Base-by-base conservation (phyloP, 2,113 vertebrate genomes). In the Chitala chitala region DNA sequence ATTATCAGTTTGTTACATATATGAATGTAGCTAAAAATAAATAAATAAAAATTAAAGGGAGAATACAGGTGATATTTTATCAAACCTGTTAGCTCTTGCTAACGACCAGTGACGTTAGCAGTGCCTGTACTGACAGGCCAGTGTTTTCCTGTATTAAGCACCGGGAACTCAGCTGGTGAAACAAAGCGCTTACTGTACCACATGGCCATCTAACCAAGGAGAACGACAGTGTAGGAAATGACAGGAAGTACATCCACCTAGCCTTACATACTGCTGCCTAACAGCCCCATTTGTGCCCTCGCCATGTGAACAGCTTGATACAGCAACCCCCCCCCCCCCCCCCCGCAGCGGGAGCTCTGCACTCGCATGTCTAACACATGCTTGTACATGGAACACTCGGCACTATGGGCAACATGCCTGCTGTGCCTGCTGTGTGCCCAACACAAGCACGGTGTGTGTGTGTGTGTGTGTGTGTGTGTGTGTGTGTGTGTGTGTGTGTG, bases 281-380 rank as follows among this genome's bases (percentile, higher is more conserved):
- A 17, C 40, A 1, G 15, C 48, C 42, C 26, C 26, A 59, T n/a
- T n/a, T n/a, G 20, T 17, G 54, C 5, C 22, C n/a, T 33, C 36
- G 22, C 13, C 72, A 74, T 20, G 20, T 17, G 61, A 63, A 79
- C 80, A 82, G 83, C 81, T 82, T 80, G 82, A 61, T 53, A 66
- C 73, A 53, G 44, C 72, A 4, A 71, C 69, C 42, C n/a, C 72
- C 31, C 40, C 46, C 6, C 40, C 70, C 9, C 72, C 73, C 53
- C 77, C 15, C 75, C n/a, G 66, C 64, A 74, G 65, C n/a, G n/a
- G n/a, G n/a, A 50, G 50, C 78, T 84, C 66, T 76, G 80, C 84
- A 81, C 73, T 79, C 76, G 71, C n/a, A n/a, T n/a, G n/a, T n/a
- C n/a, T n/a, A n/a, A 46, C 68, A 74, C 74, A 79, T 75, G 76